Evolutionary conservation across 1,140 invertebrate genomes (phyloP), one percentile per base, ranked within the genome.

Genomic region (Trichomalopsis sarcophagae): DNA sequence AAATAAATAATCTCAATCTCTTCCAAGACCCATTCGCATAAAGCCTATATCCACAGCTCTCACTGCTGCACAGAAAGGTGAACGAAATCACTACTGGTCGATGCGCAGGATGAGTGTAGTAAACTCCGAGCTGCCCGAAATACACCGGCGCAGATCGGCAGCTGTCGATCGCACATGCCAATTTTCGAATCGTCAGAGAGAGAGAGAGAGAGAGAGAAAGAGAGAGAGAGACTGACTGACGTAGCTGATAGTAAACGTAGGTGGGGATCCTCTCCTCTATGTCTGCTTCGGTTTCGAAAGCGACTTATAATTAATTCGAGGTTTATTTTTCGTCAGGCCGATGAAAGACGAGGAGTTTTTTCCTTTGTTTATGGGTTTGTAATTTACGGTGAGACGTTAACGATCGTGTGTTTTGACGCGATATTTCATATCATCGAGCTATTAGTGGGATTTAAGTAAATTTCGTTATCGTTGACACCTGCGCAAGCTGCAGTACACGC

Each of bases 131-230:
- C 17, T 21, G 55, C 14, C 69, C 69, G 69, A 71, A 71, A 71
- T 71, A 71, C 30, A 27, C 14, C 44, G 50, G 21, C 50, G 55
- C n/a, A n/a, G 80, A 69, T 85, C 74, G 73, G 62, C 81, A 82
- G 75, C 80, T 86, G 84, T 86, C 84, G 84, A 86, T 82, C 68
- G 66, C 27, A 21, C n/a, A 82, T 79, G 84, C 84, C 80, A 85
- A 82, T 85, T 85, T 82, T 82, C 74, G 50, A 47, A 69, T 74
- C n/a, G 47, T 77, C 17, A n/a, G 55, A 62, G 21, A 4, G 6
- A 44, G 55, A 62, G 17, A 62, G 55, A 62, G 55, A 62, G 17
- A 62, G 55, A 62, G 27, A 27, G 27, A 27, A 4, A 9, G 5
- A 9, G 36, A 9, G 7, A 21, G 55, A 62, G 17, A 62, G 55